Percentiles rank a stretch among this genome's conserved stretches.
Evolutionary conservation across 1,140 invertebrate species (phyloP).

Genomic region (Ganaspis sp.): DNA sequence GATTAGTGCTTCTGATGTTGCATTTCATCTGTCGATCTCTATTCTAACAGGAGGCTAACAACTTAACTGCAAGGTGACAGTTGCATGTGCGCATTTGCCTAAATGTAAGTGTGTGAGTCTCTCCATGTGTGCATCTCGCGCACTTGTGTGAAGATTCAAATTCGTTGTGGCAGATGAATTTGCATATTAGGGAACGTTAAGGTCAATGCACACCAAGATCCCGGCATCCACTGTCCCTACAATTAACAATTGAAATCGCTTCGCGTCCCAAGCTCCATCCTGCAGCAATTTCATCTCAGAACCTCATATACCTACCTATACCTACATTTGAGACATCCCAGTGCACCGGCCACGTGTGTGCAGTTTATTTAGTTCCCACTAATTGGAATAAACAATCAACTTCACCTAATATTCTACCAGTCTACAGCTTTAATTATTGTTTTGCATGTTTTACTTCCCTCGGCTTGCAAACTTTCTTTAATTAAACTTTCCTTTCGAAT

Average conservation of each 20-base stretch:
- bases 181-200: slow-evolving; percentile 44
- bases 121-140: slow-evolving; percentile 32
- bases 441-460: background rate
- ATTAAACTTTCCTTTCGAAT: no score
- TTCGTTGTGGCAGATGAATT: slow-evolving; percentile 38
- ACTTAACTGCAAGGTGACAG: background rate
- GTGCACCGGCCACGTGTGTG: background rate
- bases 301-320: background rate
- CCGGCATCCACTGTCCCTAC: background rate
- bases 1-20: slow-evolving; percentile 50
- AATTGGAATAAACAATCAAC: background rate
- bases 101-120: background rate
- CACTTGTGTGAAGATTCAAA: background rate
- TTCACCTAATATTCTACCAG: background rate
- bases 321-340: background rate
- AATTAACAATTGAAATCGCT: slow-evolving; percentile 43
- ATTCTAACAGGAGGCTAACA: background rate
- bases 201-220: slow-evolving; percentile 31
- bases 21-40: slow-evolving; percentile 43
- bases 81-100: background rate
- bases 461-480: no score
- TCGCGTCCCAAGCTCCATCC: slow-evolving; percentile 25
- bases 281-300: slow-evolving; percentile 2
- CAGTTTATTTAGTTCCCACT: background rate
- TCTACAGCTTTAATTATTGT: background rate